phyloP scores from a whole-genome alignment of 2,113 vertebrate genomes.

The Mormoops blainvillei region DNA sequence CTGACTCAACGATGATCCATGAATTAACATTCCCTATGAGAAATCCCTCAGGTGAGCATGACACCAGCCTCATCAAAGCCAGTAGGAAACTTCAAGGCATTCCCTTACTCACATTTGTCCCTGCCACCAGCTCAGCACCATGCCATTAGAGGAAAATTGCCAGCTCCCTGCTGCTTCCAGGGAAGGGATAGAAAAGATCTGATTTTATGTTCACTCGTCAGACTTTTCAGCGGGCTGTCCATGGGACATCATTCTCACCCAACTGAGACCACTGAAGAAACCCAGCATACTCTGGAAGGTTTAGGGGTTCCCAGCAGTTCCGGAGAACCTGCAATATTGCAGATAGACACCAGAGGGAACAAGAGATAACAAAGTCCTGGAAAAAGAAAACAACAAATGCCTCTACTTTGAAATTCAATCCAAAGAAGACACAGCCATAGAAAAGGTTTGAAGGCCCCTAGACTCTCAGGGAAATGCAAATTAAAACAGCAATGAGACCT shows the following conservation, averaged over 20 bases:
- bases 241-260: neutral
- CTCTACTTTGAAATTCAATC: neutral
- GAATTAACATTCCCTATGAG: neutral
- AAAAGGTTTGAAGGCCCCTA: neutral
- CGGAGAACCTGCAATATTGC: neutral
- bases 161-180: neutral
- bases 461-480: neutral
- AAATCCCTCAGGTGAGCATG: neutral
- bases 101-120: neutral
- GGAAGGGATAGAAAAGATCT: neutral
- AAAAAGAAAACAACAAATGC: neutral
- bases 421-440: neutral
- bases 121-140: neutral
- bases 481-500: neutral
- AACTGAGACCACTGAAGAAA: neutral
- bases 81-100: neutral
- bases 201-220: neutral
- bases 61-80: neutral
- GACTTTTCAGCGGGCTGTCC: neutral
- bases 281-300: neutral
- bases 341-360: neutral
- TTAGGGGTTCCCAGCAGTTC: neutral
- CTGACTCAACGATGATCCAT: neutral
- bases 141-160: neutral
- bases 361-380: neutral